A percentile compares a stretch with the other conserved stretches of the same genome.
Evolutionary conservation across 2,113 vertebrate genomes (phyloP).

Genomic region (Tyrannus savana): DNA sequence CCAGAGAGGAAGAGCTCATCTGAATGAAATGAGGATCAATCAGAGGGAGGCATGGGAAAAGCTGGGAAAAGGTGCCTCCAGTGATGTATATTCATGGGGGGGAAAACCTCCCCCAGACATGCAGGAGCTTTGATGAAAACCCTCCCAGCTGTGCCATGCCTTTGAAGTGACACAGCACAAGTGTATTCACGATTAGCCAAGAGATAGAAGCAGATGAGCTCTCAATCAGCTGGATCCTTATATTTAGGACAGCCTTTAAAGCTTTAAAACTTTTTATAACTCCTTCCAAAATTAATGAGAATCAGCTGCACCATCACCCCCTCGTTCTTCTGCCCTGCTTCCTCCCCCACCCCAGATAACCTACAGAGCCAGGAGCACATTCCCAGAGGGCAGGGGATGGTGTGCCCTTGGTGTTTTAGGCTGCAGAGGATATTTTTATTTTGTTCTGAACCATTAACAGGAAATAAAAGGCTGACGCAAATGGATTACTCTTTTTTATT

Average conservation of each 20-base stretch:
- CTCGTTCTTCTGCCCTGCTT: neutral
- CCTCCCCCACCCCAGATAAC: neutral
- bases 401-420: neutral
- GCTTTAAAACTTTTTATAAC: conserved; percentile 43
- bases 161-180: conserved; percentile 70
- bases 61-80: conserved; percentile 64
- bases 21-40: conserved; percentile 70
- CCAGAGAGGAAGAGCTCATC: conserved; percentile 67
- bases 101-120: conserved; percentile 67
- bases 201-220: conserved; percentile 64
- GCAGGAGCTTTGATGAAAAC: conserved; percentile 69
- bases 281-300: conserved; percentile 54
- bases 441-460: neutral
- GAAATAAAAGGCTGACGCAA: neutral
- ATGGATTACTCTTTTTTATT: neutral
- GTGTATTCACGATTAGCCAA: conserved; percentile 18
- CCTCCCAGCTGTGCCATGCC: conserved; percentile 64
- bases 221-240: conserved; percentile 60
- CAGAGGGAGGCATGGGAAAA: conserved; percentile 68
- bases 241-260: conserved; percentile 48
- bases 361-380: neutral
- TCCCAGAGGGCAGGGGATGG: neutral
- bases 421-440: neutral
- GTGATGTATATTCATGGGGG: conserved; percentile 73
- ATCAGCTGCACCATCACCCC: neutral